Evolutionary conservation across 2,113 vertebrate genomes (phyloP).

Genomic region (Kryptolebias marmoratus): DNA sequence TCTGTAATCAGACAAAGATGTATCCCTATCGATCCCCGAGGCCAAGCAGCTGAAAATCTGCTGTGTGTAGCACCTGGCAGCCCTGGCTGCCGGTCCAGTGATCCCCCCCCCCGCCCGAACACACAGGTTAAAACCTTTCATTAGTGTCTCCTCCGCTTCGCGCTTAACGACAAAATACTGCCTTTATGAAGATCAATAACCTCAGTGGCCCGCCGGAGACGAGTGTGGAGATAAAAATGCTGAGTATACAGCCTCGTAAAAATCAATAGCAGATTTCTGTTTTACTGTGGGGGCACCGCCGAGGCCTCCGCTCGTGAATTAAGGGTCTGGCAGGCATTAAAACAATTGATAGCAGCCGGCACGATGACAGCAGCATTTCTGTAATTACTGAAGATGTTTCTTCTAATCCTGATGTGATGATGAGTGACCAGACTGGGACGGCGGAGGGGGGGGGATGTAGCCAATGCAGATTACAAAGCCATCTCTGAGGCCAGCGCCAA

Average conservation of each 20-base stretch:
- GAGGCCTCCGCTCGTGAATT: constrained; percentile 67
- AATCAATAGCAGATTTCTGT: constrained; percentile 74
- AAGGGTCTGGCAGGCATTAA: constrained; percentile 75
- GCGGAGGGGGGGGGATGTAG: constrained; percentile 7
- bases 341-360: constrained; percentile 69
- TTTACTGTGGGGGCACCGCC: constrained; percentile 67
- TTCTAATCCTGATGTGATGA: constrained; percentile 76
- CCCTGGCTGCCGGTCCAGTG: constrained; percentile 45
- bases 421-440: constrained; percentile 42
- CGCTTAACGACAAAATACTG: constrained; percentile 67
- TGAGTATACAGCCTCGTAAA: constrained; percentile 63
- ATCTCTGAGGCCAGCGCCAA: constrained; percentile 63
- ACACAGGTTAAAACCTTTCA: constrained; percentile 76
- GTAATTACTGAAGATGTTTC: constrained; percentile 74
- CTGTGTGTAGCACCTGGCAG: constrained; percentile 67
- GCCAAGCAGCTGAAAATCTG: constrained; percentile 62
- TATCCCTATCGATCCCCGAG: constrained; percentile 67
- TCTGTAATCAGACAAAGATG: constrained; percentile 75
- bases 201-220: constrained; percentile 63
- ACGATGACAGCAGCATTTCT: constrained; percentile 52
- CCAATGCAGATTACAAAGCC: constrained; percentile 48
- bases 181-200: constrained; percentile 76
- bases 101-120: constrained; percentile 41
- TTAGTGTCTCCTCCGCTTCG: constrained; percentile 62
- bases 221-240: constrained; percentile 67